phyloP scores from a whole-genome alignment of 2,113 vertebrate genomes.

The Psophia crepitans region DNA sequence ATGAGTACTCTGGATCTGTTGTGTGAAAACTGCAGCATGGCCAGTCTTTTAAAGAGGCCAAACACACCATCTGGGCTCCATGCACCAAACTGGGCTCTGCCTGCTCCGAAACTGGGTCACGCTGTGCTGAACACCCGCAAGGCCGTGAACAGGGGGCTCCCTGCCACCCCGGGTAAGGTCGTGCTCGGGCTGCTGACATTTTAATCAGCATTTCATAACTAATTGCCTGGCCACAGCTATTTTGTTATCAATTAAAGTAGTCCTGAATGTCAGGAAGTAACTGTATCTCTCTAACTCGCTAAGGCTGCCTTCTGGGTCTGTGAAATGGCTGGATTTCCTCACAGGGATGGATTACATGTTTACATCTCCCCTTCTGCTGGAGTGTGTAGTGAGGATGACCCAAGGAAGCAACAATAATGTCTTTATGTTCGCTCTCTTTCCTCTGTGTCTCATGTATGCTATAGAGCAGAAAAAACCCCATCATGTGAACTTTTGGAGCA shows the following conservation, averaged over 20 bases:
- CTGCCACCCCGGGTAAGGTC: neutral
- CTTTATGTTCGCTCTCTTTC: neutral
- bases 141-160: neutral
- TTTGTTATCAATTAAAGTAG: constrained; percentile 53
- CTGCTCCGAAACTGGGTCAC: fast-evolving
- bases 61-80: neutral
- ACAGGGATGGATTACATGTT: constrained; percentile 50
- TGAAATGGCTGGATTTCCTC: constrained; percentile 57
- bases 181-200: neutral
- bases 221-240: constrained; percentile 34
- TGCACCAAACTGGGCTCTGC: neutral
- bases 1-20: neutral
- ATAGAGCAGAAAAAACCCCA: neutral
- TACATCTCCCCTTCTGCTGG: neutral
- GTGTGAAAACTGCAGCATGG: neutral
- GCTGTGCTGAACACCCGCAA: neutral
- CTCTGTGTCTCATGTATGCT: neutral
- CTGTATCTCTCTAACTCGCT: constrained; percentile 22
- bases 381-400: neutral
- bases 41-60: neutral
- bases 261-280: constrained; percentile 66
- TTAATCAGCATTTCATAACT: constrained; percentile 48
- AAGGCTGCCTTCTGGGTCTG: constrained; percentile 15
- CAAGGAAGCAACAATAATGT: neutral
- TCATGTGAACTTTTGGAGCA: neutral